These are phyloP conservation scores for Saxidomus purpurata DNA, from an alignment of 1,140 invertebrate genomes.

Conservation along the genomic window DNA sequence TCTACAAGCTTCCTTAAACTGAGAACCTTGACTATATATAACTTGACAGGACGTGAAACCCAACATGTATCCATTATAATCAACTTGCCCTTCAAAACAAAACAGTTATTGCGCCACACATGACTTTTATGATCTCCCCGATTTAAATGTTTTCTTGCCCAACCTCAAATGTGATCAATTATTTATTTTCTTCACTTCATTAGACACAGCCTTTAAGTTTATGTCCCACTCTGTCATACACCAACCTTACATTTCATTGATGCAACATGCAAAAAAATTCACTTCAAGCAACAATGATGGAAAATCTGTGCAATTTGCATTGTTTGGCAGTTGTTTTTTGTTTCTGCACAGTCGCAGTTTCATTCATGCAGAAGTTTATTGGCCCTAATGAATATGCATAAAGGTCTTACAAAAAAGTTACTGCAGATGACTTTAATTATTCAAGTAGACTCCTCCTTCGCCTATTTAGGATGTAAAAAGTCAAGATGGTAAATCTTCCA, in stretches of 20 bases:
- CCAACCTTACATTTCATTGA: constrained; percentile 25
- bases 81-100: too few species aligned
- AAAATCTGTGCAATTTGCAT: neutral
- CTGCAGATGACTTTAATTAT: neutral
- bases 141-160: too few species aligned
- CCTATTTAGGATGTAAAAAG: too few species aligned
- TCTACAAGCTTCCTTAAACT: too few species aligned
- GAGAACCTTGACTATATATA: too few species aligned
- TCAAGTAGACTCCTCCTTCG: neutral
- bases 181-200: neutral
- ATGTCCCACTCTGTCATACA: neutral
- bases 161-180: neutral
- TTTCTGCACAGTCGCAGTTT: neutral
- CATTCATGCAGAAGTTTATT: constrained; percentile 21
- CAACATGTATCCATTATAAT: too few species aligned
- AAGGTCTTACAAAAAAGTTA: neutral
- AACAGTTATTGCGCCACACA: too few species aligned
- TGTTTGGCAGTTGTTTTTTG: neutral
- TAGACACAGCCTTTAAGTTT: constrained; percentile 9
- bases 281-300: neutral
- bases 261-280: neutral
- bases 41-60: too few species aligned
- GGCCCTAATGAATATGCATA: neutral
- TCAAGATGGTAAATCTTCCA: too few species aligned
- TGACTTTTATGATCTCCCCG: too few species aligned